Percentiles rank a stretch among this genome's conserved stretches.
Conservation (phyloP, 1,140 invertebrate species). For the Drosophila mojavensis region DNA sequence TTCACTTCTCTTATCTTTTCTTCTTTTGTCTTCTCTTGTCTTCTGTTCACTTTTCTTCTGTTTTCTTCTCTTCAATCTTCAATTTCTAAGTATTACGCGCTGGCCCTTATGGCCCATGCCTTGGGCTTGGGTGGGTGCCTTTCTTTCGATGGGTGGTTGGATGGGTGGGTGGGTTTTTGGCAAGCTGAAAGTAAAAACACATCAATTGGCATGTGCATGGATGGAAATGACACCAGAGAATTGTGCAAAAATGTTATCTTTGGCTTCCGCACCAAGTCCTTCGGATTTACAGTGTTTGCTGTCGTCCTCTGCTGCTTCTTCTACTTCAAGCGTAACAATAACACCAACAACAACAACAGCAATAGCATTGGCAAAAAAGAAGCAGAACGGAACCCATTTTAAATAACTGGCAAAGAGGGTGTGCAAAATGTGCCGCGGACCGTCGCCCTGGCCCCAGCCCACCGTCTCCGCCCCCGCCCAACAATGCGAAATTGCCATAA, state of each 20-base stretch:
- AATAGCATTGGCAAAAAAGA: constrained; percentile 38
- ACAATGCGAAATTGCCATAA: constrained; percentile 72
- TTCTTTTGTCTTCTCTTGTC: too few species aligned
- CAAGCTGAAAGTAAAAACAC: constrained; percentile 77
- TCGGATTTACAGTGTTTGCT: constrained; percentile 63
- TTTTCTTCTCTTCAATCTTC: too few species aligned
- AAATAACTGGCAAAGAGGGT: constrained; percentile 68
- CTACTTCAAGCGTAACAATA: constrained; percentile 61
- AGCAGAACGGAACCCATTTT: constrained; percentile 68
- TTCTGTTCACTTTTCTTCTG: too few species aligned
- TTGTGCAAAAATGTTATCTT: constrained; percentile 82
- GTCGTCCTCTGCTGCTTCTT: constrained; percentile 25
- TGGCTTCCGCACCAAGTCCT: constrained; percentile 78
- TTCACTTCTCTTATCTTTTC: too few species aligned
- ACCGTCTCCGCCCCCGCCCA: constrained; percentile 4
- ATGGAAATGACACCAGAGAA: constrained; percentile 82
- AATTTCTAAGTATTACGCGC: constrained; percentile 1
- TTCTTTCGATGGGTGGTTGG: neutral
- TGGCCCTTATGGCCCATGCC: constrained; percentile 1
- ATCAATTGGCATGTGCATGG: constrained; percentile 82
- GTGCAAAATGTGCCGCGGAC: constrained; percentile 70
- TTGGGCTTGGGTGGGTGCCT: neutral
- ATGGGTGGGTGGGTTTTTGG: constrained; percentile 31
- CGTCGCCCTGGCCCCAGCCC: constrained; percentile 17
- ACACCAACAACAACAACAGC: constrained; percentile 47